Evolutionary conservation across 2,888 invertebrate genomes (phyloP).

Genomic region (Limenitis camilla): DNA sequence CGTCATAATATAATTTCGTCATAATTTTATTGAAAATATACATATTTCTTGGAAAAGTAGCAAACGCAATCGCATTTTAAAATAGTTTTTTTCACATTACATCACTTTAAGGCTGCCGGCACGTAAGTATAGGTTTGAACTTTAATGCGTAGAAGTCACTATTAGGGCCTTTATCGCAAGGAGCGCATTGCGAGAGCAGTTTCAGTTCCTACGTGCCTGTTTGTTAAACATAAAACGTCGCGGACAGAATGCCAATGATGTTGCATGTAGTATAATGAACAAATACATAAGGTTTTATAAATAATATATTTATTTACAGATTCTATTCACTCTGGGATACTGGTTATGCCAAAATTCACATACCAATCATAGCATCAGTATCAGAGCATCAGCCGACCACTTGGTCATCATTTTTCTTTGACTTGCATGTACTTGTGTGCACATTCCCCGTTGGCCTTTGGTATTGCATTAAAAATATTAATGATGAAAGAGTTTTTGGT

Average conservation of each 20-base stretch:
- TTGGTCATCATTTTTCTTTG: constrained; percentile 99
- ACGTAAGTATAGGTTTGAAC: no score
- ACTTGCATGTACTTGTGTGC: constrained; percentile 95
- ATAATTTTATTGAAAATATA: no score
- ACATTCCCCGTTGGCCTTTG: constrained; percentile 99
- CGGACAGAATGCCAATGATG: background rate
- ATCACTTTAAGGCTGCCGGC: no score
- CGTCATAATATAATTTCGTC: no score
- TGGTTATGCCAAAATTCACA: constrained; percentile 99
- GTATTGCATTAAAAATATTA: constrained; percentile 98
- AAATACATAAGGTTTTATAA: background rate
- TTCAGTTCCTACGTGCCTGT: no score
- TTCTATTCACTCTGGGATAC: constrained; percentile 99
- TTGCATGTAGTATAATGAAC: background rate
- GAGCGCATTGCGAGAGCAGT: no score
- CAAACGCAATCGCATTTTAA: no score
- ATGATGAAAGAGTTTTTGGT: constrained; percentile 98
- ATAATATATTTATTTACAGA: constrained; percentile 57
- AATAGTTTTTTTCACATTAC: no score
- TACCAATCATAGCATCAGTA: constrained; percentile 98
- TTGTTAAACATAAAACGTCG: no score
- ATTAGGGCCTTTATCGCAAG: no score
- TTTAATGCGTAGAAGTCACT: no score
- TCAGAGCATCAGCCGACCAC: constrained; percentile 99
- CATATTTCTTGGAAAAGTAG: no score